Base-by-base conservation (phyloP, 2,888 invertebrate species). In the Eutolmus rufibarbis region DNA sequence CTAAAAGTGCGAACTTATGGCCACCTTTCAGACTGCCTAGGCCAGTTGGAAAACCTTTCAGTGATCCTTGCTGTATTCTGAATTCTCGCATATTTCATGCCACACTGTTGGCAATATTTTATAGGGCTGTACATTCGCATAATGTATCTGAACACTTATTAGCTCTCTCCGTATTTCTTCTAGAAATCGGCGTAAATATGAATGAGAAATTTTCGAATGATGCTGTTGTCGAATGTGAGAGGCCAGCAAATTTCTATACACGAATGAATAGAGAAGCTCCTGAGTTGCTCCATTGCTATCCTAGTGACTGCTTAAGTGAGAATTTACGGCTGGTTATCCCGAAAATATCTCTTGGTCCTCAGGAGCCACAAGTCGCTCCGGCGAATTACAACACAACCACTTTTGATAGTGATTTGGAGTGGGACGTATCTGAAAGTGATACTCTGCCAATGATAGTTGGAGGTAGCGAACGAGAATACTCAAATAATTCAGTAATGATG, bases 131-230 rank as follows among this genome's bases (percentile, higher is more conserved):
- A 85, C 95, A 95, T 91, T 95, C 95, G 16, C 94, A 95, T 89
- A 94, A 94, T 89, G 94, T 97, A 34, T 96, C 97, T 78, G 98
- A 99, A 93, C 97, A 98, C 92, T 95, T 98, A 90, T 94, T 98
- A 90, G 97, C 98, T 86, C 93, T 98, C 88, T 95, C 97, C 81
- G 94, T 98, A 19, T 98, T 97, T 92, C 94, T 99, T 87, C 93
- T 99, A 88, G 97, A 97, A 92, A 96, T 97, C 92, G 96, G 97
- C 43, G 95, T 97, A 8, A 94, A 92, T 89, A 91, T 92, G 87
- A 93, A 92, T 89, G 91, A 91, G 66, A 93, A 93, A 90, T 85
- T 31, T 23, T 57, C 88, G 19, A 88, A 90, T 37, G 91, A 91
- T 85, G 89, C 89, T 5, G 90, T 89, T 19, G 87, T 88, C 4